Base-by-base conservation (phyloP, 1,140 invertebrate species). In the Zaprionus vittiger region DNA sequence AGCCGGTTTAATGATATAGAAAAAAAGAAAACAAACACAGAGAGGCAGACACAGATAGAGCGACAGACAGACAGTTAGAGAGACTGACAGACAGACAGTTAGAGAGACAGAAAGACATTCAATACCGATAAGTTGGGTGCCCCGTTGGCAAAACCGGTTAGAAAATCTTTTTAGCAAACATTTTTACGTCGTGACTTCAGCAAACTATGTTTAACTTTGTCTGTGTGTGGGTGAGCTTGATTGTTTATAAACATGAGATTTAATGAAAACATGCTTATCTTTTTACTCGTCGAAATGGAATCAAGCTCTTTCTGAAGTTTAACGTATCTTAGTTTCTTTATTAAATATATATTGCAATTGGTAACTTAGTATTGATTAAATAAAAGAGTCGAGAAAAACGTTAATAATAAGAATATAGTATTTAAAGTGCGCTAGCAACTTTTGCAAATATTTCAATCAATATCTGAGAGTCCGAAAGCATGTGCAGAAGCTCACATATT, bases 131-230 rank as follows among this genome's bases (percentile, higher is more conserved):
- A 69, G 66, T 69, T 68, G 38, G 34, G 57, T 56, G 64, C 56
- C 17, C 60, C 59, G 66, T 49, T 72, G 64, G 22, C 28, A 80
- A 80, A 89, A 89, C 84, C 84, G 84, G 84, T 89, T 89, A 89
- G 85, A 89, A 89, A 89, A 89, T 89, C 81, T 57, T 79, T 77
- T 68, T 57, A 63, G 37, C 61, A 60, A 44, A 60, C 52, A 57
- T 47, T 67, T 73, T 73, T 84, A 81, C 70, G 66, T 80, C 78
- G 86, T 83, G 83, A 89, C 77, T 83, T 71, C 80, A 74, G 78
- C 80, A 83, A 89, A 87, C 73, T 83, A 57, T 73, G 22, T 71
- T 67, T 17, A 20, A 12, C 15, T 41, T 5, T 71, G 20, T 57
- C n/a, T 67, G n/a, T 17, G 20, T 70, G 31, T 70, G 56, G 26